Evolutionary conservation across 2,113 vertebrate species (phyloP), one percentile per base, ranked within the genome.

Genomic region (Sander lucioperca): DNA sequence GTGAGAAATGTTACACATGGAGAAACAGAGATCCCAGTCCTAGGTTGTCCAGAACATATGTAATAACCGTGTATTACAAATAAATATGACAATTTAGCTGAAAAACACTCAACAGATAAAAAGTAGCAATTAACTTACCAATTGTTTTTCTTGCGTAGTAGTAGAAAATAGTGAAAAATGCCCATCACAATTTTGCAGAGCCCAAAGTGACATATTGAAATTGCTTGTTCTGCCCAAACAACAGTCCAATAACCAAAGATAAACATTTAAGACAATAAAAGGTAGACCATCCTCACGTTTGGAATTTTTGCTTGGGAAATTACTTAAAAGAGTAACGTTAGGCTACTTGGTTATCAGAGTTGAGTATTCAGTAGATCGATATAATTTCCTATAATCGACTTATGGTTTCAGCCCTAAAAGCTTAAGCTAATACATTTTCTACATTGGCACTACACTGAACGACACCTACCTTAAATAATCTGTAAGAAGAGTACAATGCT

Each of bases 401-500:
- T 6, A 45, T 39, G 6, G 15, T 13, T 36, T 15, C 13, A 25
- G 21, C 8, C n/a, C 16, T 25, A 21, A 15, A 64, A n/a, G 36
- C n/a, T 12, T 3, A 56, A 47, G 57, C 45, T 65, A 6, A 5
- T 19, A 58, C 39, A 47, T 9, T 10, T 12, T 67, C 12, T 50
- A 68, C 48, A 54, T 11, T 39, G 33, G 2, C 10, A 48, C 9
- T 3, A 48, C 10, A 36, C 3, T 71, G 30, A 71, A 4, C 61
- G 2, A 36, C 15, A 63, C 70, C 58, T 74, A 96, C 95, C 95
- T 94, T 94, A 74, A 95, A 96, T 0, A 95, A 92, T 47, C 72
- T 91, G 62, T 86, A 81, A 7, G 94, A 92, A 21, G 80, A 87
- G 48, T 62, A 11, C 36, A 95, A 61, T 8, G 94, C 93, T 23